Percentiles rank a stretch among this genome's conserved stretches.
phyloP scores from a whole-genome alignment of 2,888 invertebrate species.

The Melitaea athalia region DNA sequence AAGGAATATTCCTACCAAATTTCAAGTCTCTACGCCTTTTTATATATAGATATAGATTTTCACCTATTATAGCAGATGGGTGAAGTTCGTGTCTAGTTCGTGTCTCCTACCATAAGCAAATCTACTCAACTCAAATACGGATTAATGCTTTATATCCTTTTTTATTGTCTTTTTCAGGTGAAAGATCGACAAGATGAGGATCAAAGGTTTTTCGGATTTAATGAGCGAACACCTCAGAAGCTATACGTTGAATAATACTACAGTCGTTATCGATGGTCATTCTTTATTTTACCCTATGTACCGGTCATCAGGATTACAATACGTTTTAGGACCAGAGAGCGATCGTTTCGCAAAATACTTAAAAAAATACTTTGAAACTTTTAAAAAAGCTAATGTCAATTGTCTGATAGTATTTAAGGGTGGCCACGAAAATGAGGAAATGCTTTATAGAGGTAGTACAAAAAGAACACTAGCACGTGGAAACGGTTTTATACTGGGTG shows the following conservation, averaged over 20 bases:
- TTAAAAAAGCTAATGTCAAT: constrained; percentile 48
- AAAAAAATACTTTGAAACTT: constrained; percentile 32
- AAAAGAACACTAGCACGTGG: constrained; percentile 9
- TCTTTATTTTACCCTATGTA: constrained; percentile 48
- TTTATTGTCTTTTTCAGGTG: constrained; percentile 18
- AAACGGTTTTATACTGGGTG: constrained; percentile 3
- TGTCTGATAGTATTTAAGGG: constrained; percentile 54
- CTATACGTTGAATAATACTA: constrained; percentile 41
- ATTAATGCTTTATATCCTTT: no score
- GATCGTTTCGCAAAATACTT: constrained; percentile 48
- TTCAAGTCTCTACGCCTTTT: no score
- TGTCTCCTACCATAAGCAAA: no score
- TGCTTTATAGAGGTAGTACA: constrained; percentile 27
- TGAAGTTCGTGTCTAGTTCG: no score
- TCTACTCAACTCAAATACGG: no score
- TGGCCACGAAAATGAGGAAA: constrained; percentile 42
- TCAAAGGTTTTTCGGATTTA: constrained; percentile 13
- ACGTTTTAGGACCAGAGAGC: constrained; percentile 49
- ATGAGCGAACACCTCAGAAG: no score
- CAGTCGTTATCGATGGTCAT: constrained; percentile 54
- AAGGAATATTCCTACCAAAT: no score
- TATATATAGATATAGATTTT: no score
- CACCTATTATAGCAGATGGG: no score
- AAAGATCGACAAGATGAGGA: constrained; percentile 40
- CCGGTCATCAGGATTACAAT: constrained; percentile 37